Evolutionary conservation across 2,888 invertebrate genomes (phyloP).

Genomic region (Lumbricus terrestris): DNA sequence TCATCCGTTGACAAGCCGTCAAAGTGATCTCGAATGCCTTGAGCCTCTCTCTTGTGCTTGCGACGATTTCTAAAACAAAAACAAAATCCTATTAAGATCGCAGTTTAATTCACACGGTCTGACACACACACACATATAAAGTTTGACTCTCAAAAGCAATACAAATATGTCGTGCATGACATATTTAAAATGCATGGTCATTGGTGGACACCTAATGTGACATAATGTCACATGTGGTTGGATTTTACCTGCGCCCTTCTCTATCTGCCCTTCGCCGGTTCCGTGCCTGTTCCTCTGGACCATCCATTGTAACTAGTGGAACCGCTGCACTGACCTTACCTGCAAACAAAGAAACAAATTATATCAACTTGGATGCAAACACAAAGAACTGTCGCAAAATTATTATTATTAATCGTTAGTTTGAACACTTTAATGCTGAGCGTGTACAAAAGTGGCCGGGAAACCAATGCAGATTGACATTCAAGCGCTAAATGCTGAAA

Average conservation of each 20-base stretch:
- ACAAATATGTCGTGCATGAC: neutral
- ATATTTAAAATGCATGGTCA: neutral
- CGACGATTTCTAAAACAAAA: constrained; percentile 72
- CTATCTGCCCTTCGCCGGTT: constrained; percentile 81
- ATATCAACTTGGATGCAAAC: neutral
- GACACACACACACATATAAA: neutral
- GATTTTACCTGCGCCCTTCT: constrained; percentile 71
- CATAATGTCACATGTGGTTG: neutral
- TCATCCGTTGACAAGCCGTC: constrained; percentile 97
- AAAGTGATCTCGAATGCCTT: constrained; percentile 66
- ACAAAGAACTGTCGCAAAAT: neutral
- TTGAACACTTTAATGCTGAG: neutral
- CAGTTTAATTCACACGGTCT: neutral
- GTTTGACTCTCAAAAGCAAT: neutral
- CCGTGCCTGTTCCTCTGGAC: constrained; percentile 35
- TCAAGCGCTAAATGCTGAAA: neutral
- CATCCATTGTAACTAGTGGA: neutral
- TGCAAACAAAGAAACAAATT: constrained; percentile 16
- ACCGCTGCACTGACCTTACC: constrained; percentile 23
- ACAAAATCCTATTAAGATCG: neutral
- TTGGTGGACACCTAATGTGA: neutral
- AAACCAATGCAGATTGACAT: no score
- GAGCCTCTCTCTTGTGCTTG: constrained; percentile 72
- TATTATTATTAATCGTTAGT: no score
- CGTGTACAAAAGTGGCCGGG: no score